Conservation (phyloP, 1,140 invertebrate genomes). For the Phthorimaea operculella region DNA sequence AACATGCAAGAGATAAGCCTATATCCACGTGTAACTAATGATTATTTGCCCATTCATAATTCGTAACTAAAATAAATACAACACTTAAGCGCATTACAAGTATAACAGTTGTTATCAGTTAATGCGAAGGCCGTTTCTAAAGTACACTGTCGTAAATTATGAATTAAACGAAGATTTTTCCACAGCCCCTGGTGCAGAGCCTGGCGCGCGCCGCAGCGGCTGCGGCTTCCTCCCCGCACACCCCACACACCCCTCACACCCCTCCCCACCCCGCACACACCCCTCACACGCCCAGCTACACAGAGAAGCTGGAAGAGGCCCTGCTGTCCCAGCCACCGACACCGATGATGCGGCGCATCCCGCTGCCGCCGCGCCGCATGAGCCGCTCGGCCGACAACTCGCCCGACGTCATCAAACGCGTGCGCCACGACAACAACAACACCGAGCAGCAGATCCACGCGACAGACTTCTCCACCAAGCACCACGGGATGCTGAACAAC, state of each 20-base stretch:
- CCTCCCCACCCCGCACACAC: slow-evolving; percentile 67
- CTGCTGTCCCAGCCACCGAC: slow-evolving; percentile 69
- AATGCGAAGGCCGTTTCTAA: too few relatives aligned
- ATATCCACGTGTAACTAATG: too few relatives aligned
- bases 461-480: slow-evolving; percentile 80
- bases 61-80: too few relatives aligned
- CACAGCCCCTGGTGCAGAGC: slow-evolving; percentile 71
- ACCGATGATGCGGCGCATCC: slow-evolving; percentile 73
- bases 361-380: slow-evolving; percentile 71
- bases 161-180: slow-evolving; percentile 10
- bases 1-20: too few relatives aligned
- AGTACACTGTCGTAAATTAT: neutral
- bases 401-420: slow-evolving; percentile 69
- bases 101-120: too few relatives aligned
- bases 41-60: too few relatives aligned
- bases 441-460: slow-evolving; percentile 69
- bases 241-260: slow-evolving; percentile 68
- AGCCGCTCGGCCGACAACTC: slow-evolving; percentile 72
- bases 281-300: slow-evolving; percentile 59
- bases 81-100: too few relatives aligned
- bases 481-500: slow-evolving; percentile 65
- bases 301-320: slow-evolving; percentile 71
- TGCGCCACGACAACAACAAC: slow-evolving; percentile 71
- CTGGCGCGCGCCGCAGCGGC: slow-evolving; percentile 60
- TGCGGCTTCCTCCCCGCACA: slow-evolving; percentile 37